Conservation (phyloP, 2,113 vertebrate genomes). For the Sula dactylatra region DNA sequence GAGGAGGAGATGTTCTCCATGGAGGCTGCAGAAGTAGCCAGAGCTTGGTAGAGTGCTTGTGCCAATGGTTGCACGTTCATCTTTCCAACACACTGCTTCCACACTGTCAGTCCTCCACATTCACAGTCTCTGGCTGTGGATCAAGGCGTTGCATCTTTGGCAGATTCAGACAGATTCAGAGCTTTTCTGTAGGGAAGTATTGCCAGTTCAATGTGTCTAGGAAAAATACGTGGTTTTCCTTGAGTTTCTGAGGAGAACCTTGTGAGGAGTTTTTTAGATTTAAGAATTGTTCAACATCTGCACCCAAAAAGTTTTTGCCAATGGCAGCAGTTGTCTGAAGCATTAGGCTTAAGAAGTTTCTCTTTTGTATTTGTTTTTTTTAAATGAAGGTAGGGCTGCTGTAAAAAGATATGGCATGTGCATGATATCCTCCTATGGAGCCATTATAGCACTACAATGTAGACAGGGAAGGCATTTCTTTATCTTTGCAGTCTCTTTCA, state of each 20-base stretch:
- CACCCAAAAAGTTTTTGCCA: background rate
- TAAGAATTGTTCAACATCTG: background rate
- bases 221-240: fast-evolving
- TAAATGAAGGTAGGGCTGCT: background rate
- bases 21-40: background rate
- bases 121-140: background rate
- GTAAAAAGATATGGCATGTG: background rate
- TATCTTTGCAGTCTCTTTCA: background rate
- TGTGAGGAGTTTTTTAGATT: background rate
- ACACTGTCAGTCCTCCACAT: fast-evolving
- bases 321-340: background rate
- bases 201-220: background rate
- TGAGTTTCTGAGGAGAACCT: background rate
- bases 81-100: background rate
- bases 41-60: background rate
- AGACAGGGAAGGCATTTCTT: background rate
- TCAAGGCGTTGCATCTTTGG: background rate
- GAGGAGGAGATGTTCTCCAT: background rate
- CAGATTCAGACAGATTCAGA: background rate
- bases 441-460: background rate
- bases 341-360: background rate
- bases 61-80: background rate
- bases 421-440: background rate
- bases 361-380: background rate
- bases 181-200: background rate